Conservation (phyloP, 2,113 vertebrate genomes). For the Psittacus erithacus region DNA sequence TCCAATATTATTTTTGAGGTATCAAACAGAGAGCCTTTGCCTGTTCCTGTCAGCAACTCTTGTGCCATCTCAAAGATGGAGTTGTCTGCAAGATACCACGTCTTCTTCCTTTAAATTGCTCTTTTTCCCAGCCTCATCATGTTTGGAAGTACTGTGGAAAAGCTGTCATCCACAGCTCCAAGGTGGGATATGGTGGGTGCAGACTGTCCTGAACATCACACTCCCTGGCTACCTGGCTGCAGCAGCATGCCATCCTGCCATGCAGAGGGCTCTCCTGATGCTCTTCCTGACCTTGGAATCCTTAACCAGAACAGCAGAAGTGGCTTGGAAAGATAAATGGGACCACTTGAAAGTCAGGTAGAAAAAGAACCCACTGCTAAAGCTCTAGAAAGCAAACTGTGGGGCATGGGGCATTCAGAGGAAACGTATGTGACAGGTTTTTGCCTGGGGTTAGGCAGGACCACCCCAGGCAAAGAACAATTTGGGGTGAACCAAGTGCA, state of each 20-base stretch:
- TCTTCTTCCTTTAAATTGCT: background rate
- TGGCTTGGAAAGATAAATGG: background rate
- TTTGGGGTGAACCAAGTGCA: background rate
- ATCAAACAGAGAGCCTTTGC: background rate
- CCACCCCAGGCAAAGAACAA: background rate
- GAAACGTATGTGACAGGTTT: rapidly evolving
- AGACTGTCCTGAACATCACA: background rate
- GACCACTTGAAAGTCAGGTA: background rate
- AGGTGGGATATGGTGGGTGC: too few species aligned
- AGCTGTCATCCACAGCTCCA: background rate
- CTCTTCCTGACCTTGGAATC: background rate
- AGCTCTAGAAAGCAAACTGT: background rate
- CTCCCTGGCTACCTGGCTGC: background rate
- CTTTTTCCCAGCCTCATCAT: background rate
- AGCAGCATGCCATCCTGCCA: background rate
- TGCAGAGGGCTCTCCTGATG: background rate
- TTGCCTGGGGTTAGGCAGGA: background rate
- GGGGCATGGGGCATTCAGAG: too few species aligned
- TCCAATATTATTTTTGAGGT: background rate
- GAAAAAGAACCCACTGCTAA: background rate
- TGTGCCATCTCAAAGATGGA: background rate
- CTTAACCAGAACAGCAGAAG: background rate
- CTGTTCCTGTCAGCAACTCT: background rate
- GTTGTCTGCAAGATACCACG: rapidly evolving
- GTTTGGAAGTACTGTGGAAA: background rate